A percentile compares a stretch with the other conserved stretches of the same genome.
Conservation (phyloP, 2,797 vertebrate species). For the Tragelaphus eurycerus region DNA sequence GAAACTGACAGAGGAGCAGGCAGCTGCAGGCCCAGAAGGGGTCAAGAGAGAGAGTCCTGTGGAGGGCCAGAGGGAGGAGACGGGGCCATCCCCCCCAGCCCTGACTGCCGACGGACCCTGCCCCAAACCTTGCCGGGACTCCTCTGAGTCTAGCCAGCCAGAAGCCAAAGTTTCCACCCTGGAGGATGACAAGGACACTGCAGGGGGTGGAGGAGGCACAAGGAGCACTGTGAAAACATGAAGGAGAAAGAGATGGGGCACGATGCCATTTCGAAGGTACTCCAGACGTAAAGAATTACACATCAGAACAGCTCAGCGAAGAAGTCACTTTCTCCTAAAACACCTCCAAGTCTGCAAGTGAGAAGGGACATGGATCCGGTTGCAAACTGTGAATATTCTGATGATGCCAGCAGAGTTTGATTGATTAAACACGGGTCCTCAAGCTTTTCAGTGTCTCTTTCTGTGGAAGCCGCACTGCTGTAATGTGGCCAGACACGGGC, state of each 20-base stretch:
- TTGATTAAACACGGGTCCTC: constrained; percentile 70
- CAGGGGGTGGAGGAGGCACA: background rate
- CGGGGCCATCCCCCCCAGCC: constrained; percentile 25
- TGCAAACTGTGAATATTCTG: constrained; percentile 65
- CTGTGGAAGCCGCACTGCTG: constrained; percentile 17
- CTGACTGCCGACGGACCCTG: constrained; percentile 44
- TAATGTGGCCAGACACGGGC: background rate
- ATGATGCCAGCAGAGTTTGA: constrained; percentile 55
- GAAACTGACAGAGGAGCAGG: constrained; percentile 81
- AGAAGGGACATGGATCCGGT: constrained; percentile 52
- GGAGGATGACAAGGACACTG: constrained; percentile 38
- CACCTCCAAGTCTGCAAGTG: background rate
- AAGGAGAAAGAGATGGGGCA: background rate
- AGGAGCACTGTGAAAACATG: constrained; percentile 41
- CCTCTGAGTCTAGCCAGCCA: constrained; percentile 50
- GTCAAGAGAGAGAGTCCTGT: background rate
- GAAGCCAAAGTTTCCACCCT: background rate
- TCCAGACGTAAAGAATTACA: background rate
- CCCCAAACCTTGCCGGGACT: constrained; percentile 51
- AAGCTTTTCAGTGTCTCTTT: constrained; percentile 40
- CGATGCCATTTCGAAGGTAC: fast-evolving
- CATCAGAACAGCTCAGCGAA: background rate
- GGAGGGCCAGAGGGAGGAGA: background rate
- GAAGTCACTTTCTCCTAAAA: constrained; percentile 10
- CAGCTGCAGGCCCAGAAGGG: constrained; percentile 76